These are phyloP conservation scores for Muscicapa adusta DNA, from an alignment of 2,113 vertebrate species.

Conservation along the genomic window DNA sequence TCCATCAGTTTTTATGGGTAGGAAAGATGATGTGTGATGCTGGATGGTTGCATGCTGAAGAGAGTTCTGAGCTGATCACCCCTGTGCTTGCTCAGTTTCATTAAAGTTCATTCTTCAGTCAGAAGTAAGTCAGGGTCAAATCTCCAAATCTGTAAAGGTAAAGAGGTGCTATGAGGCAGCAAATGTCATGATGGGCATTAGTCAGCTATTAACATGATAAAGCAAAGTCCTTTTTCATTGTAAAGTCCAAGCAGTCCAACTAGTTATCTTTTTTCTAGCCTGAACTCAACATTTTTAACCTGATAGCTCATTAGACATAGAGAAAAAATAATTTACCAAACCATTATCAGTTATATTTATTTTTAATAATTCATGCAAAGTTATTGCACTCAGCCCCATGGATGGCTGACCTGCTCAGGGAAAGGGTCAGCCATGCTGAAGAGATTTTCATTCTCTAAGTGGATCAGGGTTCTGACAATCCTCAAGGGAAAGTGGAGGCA, in stretches of 20 bases:
- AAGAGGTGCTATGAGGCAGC: background rate
- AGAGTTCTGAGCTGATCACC: background rate
- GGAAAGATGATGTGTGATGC: background rate
- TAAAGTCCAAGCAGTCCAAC: background rate
- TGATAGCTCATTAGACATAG: constrained; percentile 53
- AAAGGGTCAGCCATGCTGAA: background rate
- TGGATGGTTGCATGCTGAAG: background rate
- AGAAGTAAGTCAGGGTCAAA: background rate
- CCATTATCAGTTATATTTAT: background rate
- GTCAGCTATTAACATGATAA: background rate
- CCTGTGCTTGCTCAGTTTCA: background rate
- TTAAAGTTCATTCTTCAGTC: background rate
- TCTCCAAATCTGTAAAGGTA: background rate
- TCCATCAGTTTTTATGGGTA: background rate
- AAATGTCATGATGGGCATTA: background rate
- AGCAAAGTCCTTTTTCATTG: background rate
- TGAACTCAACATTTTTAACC: constrained; percentile 39
- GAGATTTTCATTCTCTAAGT: background rate
- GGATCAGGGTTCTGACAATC: background rate
- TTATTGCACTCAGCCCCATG: constrained; percentile 28
- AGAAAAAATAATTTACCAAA: constrained; percentile 62
- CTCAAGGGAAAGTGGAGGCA: background rate
- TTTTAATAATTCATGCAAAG: constrained; percentile 61
- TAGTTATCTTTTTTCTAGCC: constrained; percentile 1
- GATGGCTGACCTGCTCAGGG: background rate